Evolutionary conservation across 1,140 invertebrate genomes (phyloP).

Genomic region (Heliconius hewitsoni): DNA sequence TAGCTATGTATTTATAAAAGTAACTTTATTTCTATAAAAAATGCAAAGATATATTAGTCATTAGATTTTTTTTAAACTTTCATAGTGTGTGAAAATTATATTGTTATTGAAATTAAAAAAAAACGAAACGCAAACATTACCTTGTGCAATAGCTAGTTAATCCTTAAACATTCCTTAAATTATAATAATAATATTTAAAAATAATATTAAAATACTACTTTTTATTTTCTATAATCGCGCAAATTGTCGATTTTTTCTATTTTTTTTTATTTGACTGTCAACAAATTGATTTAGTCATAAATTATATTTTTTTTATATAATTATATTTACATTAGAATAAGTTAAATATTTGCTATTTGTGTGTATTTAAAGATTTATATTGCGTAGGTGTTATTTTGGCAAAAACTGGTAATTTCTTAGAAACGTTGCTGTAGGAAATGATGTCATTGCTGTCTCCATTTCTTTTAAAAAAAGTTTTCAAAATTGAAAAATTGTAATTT

Average conservation of each 20-base stretch:
- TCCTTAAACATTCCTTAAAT: conserved; percentile 25
- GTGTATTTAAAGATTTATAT: conserved; percentile 24
- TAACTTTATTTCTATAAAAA: background rate
- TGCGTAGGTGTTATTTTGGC: conserved; percentile 6
- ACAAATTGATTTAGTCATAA: background rate
- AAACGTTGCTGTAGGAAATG: background rate
- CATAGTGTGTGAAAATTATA: too few species aligned
- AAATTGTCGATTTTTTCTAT: conserved; percentile 1
- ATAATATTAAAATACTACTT: background rate
- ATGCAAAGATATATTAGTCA: background rate
- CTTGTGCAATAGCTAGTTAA: background rate
- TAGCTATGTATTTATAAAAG: background rate
- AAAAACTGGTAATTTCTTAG: conserved; percentile 19
- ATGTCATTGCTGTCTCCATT: background rate
- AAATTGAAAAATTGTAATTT: too few species aligned
- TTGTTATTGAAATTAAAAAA: too few species aligned
- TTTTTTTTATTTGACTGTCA: conserved; percentile 9
- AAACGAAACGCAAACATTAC: too few species aligned
- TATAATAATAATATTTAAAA: background rate
- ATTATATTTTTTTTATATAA: conserved; percentile 5
- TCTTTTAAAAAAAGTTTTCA: too few species aligned
- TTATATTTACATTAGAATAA: conserved; percentile 8
- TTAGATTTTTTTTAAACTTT: too few species aligned
- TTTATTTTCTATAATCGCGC: conserved; percentile 14
- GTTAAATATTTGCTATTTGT: conserved; percentile 10